These are phyloP conservation scores for Phataginus tricuspis DNA, from an alignment of 2,797 vertebrate genomes.

Conservation along the genomic window DNA sequence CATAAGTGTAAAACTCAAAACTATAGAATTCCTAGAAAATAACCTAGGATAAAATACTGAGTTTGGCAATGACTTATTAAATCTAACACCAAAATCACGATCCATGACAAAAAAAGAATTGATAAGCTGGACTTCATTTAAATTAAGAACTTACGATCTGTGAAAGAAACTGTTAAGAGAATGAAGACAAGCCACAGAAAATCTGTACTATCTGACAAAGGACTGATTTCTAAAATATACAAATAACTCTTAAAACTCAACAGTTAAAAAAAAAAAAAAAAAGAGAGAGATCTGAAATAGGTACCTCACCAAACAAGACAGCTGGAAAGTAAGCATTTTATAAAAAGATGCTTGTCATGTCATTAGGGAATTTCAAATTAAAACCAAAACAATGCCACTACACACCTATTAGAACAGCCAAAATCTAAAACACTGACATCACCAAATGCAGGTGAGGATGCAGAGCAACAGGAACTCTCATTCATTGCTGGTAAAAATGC, in stretches of 20 bases:
- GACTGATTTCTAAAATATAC: background rate
- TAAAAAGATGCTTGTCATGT: background rate
- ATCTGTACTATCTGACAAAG: background rate
- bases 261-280: background rate
- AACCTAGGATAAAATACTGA: background rate
- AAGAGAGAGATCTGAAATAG: background rate
- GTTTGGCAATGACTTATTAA: background rate
- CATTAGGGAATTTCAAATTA: background rate
- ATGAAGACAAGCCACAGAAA: slow-evolving; percentile 25
- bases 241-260: slow-evolving; percentile 16
- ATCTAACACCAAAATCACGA: background rate
- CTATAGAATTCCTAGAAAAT: background rate
- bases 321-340: background rate
- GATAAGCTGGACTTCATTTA: background rate
- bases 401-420: background rate
- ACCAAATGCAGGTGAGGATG: background rate
- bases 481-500: background rate
- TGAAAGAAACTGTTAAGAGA: background rate
- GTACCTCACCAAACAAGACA: background rate
- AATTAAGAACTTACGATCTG: background rate
- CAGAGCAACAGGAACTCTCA: background rate
- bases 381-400: background rate
- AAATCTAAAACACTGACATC: background rate
- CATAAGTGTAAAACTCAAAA: background rate
- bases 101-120: background rate